phyloP scores from a whole-genome alignment of 2,888 invertebrate species.

The Agrilus mali region DNA sequence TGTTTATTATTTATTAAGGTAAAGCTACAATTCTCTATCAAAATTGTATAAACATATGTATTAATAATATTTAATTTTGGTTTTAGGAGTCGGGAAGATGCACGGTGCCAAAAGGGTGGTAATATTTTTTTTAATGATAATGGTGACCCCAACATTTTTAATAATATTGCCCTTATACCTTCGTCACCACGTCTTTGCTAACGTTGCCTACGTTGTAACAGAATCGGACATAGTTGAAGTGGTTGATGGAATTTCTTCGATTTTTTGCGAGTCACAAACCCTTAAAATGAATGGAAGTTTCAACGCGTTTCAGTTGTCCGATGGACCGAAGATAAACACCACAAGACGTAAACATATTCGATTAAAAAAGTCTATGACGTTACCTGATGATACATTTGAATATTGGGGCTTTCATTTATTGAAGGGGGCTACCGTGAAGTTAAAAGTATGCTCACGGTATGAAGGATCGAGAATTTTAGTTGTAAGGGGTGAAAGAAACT shows the following conservation, averaged over 20 bases:
- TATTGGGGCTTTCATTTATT: constrained; percentile 82
- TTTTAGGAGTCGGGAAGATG: constrained; percentile 59
- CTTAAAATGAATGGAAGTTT: constrained; percentile 61
- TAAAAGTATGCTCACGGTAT: constrained; percentile 69
- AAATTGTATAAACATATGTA: too few relatives aligned
- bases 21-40: too few relatives aligned
- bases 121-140: constrained; percentile 64
- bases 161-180: constrained; percentile 68
- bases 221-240: constrained; percentile 79
- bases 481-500: constrained; percentile 64
- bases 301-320: constrained; percentile 30
- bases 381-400: constrained; percentile 76
- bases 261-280: constrained; percentile 70
- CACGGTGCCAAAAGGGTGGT: constrained; percentile 67
- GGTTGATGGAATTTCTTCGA: constrained; percentile 66
- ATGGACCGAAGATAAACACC: constrained; percentile 51
- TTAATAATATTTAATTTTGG: neutral
- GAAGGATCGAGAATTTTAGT: constrained; percentile 70
- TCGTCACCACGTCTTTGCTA: constrained; percentile 61
- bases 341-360: constrained; percentile 58
- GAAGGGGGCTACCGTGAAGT: constrained; percentile 61
- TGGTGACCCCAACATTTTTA: constrained; percentile 59
- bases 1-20: too few relatives aligned
- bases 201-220: constrained; percentile 64
- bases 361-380: constrained; percentile 66